A percentile compares a stretch with the other conserved stretches of the same genome.
Conservation (phyloP, 2,888 invertebrate species). For the Polymixis flavicincta region DNA sequence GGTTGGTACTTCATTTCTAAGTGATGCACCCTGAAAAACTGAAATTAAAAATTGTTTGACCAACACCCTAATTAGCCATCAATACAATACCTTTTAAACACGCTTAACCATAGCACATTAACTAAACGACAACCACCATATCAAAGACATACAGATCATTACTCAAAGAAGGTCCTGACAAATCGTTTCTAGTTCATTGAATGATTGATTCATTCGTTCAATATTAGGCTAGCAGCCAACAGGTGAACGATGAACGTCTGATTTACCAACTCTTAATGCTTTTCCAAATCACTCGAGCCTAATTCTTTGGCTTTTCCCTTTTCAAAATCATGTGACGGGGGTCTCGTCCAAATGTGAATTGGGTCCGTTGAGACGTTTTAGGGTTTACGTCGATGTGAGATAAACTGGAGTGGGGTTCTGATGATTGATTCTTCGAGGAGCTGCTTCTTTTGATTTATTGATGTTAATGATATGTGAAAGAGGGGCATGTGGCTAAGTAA, state of each 20-base stretch:
- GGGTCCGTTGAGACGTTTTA: slow-evolving; percentile 77
- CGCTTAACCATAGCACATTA: background rate
- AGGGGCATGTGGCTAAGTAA: no score
- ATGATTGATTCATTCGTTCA: slow-evolving; percentile 87
- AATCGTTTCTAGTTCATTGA: slow-evolving; percentile 85
- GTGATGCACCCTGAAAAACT: background rate
- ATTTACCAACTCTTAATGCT: slow-evolving; percentile 87
- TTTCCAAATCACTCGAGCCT: slow-evolving; percentile 83
- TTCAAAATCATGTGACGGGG: slow-evolving; percentile 86
- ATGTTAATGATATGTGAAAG: slow-evolving; percentile 60
- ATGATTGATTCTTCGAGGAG: slow-evolving; percentile 80
- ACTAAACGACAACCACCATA: slow-evolving; percentile 13
- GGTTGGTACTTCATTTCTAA: no score
- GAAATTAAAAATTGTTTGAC: background rate
- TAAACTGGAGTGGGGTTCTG: slow-evolving; percentile 75
- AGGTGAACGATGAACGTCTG: slow-evolving; percentile 82
- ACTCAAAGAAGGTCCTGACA: slow-evolving; percentile 77
- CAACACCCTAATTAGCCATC: background rate
- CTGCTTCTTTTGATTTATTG: slow-evolving; percentile 72
- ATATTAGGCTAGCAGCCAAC: slow-evolving; percentile 76
- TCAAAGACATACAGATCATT: slow-evolving; percentile 50
- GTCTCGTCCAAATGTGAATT: slow-evolving; percentile 71
- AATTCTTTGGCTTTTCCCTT: slow-evolving; percentile 85
- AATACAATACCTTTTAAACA: background rate
- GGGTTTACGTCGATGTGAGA: slow-evolving; percentile 71